Conservation (phyloP, 2,888 invertebrate genomes). For the Phania funesta region DNA sequence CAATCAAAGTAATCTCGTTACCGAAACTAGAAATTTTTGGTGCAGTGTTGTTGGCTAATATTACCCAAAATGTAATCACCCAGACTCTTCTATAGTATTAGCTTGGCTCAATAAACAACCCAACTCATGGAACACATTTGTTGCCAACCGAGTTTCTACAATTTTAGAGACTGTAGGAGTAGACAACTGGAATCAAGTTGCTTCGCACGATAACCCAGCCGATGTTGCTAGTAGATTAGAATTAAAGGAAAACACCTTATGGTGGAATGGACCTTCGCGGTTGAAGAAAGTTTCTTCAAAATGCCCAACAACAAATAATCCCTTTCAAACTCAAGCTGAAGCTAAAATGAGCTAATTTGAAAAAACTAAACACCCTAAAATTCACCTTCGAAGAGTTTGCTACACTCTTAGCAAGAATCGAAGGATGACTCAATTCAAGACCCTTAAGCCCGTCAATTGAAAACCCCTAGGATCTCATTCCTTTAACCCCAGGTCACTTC, state of each 20-base stretch:
- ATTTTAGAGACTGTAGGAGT: background rate
- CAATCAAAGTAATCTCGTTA: background rate
- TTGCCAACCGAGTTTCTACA: background rate
- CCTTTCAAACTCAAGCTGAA: background rate
- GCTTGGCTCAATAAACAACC: background rate
- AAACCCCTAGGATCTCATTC: background rate
- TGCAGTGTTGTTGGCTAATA: background rate
- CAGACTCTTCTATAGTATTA: background rate
- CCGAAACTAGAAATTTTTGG: conserved; percentile 3
- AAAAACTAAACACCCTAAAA: background rate
- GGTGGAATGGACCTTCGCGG: background rate
- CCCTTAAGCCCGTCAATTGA: conserved; percentile 17
- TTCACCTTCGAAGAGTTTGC: conserved; percentile 10
- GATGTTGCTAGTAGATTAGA: background rate
- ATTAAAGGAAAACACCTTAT: background rate
- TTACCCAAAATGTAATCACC: background rate
- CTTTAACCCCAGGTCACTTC: conserved; percentile 19
- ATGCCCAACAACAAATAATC: background rate
- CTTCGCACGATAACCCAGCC: background rate
- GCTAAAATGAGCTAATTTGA: background rate
- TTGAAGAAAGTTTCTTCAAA: background rate
- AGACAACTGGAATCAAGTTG: conserved; percentile 5
- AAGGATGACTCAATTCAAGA: conserved; percentile 35
- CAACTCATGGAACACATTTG: background rate
- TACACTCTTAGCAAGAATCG: conserved; percentile 24